Conservation (phyloP, 2,797 vertebrate species). For the Arnoldichthys spilopterus region DNA sequence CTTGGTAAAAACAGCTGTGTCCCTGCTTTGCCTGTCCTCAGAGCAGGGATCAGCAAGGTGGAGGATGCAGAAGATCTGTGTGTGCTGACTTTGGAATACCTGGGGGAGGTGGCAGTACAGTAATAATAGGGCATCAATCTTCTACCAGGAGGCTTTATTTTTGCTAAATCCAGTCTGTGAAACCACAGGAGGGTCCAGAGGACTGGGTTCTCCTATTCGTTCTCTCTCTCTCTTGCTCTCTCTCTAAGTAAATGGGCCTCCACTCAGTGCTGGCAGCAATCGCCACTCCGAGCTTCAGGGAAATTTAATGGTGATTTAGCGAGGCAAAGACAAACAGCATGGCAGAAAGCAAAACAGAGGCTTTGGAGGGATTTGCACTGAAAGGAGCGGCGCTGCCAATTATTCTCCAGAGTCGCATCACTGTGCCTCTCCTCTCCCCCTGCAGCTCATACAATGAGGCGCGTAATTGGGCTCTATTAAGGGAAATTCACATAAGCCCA, state of each 20-base stretch:
- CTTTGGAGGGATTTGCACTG: conserved; percentile 66
- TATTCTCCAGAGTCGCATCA: conserved; percentile 65
- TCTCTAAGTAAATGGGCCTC: conserved; percentile 64
- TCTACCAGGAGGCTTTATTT: conserved; percentile 69
- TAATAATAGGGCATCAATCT: conserved; percentile 70
- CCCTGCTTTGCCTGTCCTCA: conserved; percentile 1
- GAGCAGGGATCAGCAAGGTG: not conserved
- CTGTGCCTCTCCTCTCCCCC: conserved; percentile 58
- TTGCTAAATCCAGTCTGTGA: conserved; percentile 71
- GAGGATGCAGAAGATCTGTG: conserved; percentile 40
- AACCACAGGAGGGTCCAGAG: conserved; percentile 71
- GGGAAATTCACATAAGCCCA: conserved; percentile 61
- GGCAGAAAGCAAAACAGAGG: conserved; percentile 65
- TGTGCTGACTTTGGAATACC: conserved; percentile 64
- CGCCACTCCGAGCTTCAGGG: conserved; percentile 51
- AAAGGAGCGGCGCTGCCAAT: conserved; percentile 60
- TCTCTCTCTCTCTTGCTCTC: conserved; percentile 57
- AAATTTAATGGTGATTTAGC: conserved; percentile 69
- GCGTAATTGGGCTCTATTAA: conserved; percentile 66
- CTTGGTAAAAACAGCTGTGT: conserved; percentile 15
- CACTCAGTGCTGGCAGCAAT: conserved; percentile 37
- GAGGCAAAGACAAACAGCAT: conserved; percentile 62
- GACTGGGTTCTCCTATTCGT: conserved; percentile 44
- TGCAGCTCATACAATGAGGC: conserved; percentile 62
- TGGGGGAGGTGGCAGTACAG: conserved; percentile 64